Evolutionary conservation across 2,113 vertebrate species (phyloP).

Genomic region (Arenaria interpres): DNA sequence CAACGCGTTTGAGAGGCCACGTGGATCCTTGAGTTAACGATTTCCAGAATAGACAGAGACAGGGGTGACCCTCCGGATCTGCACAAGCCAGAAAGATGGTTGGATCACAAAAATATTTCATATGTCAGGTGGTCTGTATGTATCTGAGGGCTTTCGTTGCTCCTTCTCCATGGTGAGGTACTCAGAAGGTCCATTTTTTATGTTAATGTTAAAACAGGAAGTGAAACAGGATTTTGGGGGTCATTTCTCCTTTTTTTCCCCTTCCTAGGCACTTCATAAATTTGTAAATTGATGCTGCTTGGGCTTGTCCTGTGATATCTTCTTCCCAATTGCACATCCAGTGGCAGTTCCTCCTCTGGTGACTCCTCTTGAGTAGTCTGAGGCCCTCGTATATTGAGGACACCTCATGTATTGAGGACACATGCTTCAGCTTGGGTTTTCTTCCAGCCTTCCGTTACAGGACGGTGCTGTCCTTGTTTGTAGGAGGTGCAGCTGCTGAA

Average conservation of each 20-base stretch:
- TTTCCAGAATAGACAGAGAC: not conserved
- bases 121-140: fast-evolving
- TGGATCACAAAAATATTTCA: not conserved
- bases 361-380: too few relatives aligned
- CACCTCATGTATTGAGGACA: fast-evolving
- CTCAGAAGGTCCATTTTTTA: not conserved
- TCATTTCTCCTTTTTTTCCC: not conserved
- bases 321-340: not conserved
- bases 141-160: not conserved
- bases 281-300: not conserved
- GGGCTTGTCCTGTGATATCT: not conserved
- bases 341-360: not conserved
- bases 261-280: not conserved
- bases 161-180: not conserved
- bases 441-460: not conserved
- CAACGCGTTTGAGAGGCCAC: not conserved
- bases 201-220: not conserved
- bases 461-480: not conserved
- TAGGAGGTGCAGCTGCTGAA: not conserved
- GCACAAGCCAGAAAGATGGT: not conserved
- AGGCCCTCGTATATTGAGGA: not conserved
- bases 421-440: not conserved
- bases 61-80: not conserved
- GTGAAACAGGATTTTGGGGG: not conserved
- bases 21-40: not conserved